Percentiles rank a stretch among this genome's conserved stretches.
Evolutionary conservation across 2,113 vertebrate species (phyloP).

Genomic region (Tachysurus fulvidraco): DNA sequence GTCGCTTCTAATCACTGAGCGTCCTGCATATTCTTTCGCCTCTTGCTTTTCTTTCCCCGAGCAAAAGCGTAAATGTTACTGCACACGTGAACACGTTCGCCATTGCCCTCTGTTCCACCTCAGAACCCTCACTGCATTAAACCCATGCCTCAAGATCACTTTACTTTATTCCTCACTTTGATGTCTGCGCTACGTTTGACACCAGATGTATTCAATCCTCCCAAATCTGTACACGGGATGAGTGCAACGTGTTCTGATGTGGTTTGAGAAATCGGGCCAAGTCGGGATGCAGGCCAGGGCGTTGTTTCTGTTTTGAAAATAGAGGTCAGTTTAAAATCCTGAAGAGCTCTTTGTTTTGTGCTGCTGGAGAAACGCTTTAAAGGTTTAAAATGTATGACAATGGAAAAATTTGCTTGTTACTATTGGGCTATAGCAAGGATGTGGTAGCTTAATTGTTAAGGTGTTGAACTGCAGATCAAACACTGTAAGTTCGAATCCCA

Average conservation of each 20-base stretch:
- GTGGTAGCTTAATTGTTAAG: too few relatives aligned
- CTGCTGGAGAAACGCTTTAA: neutral
- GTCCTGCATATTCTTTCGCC: neutral
- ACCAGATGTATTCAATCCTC: slow-evolving; percentile 11
- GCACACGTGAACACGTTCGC: neutral
- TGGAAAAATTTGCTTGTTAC: too few relatives aligned
- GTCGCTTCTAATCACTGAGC: neutral
- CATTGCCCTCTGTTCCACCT: neutral
- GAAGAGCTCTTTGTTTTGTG: neutral
- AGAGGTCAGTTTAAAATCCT: neutral
- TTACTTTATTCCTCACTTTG: neutral
- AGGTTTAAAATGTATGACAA: too few relatives aligned
- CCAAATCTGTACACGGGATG: neutral
- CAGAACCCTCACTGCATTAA: neutral
- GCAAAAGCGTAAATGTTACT: neutral
- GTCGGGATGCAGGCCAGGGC: neutral
- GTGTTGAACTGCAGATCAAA: too few relatives aligned
- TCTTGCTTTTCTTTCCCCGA: neutral
- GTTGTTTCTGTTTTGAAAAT: neutral
- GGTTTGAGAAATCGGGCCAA: neutral
- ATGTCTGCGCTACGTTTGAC: slow-evolving; percentile 6
- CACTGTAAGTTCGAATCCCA: too few relatives aligned
- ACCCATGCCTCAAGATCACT: neutral
- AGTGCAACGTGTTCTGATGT: neutral
- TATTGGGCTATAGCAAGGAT: too few relatives aligned